Evolutionary conservation across 1,140 invertebrate genomes (phyloP), one percentile per base, ranked within the genome.

Genomic region (Aphaenogaster rudis): DNA sequence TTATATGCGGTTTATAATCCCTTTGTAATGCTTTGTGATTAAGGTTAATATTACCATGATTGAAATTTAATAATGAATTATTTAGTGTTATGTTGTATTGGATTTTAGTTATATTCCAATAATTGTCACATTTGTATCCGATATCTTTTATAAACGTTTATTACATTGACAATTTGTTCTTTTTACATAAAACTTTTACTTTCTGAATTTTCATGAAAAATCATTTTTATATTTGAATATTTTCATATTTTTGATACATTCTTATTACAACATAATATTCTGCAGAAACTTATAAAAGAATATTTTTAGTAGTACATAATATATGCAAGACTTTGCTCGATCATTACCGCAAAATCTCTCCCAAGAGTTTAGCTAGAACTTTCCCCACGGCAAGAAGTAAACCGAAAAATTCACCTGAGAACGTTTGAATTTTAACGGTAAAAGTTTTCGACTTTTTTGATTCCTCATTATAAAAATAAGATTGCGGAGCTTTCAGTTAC

Each of bases 361-460:
- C 28, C 59, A 36, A 28, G 63, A 90, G 74, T 90, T 90, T 85
- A 84, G 86, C 79, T 76, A 61, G 72, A 87, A 74, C 81, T 90
- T 89, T 52, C 63, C 67, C 79, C 33, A 45, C 48, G 54, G 66
- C 42, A 84, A 61, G 63, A 90, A 89, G 66, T 80, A 59, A 74
- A 72, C 36, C 15, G 21, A 33, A 78, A 90, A 89, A 80, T 77
- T 90, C n/a, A n/a, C 45, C 66, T 17, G 52, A 39, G 66, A 33
- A 74, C 54, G 86, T 90, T 90, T 87, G 79, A 90, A 90, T 90
- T 89, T 90, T 90, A 90, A 87, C 64, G 59, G 59, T 57, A 61
- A 81, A 90, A 90, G 76, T 90, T 90, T 63, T 90, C 48, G 57
- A 79, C 76, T 79, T 90, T 72, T 81, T 74, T 59, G 36, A 87